Base-by-base conservation (phyloP, 2,113 vertebrate genomes). In the Colinus virginianus region DNA sequence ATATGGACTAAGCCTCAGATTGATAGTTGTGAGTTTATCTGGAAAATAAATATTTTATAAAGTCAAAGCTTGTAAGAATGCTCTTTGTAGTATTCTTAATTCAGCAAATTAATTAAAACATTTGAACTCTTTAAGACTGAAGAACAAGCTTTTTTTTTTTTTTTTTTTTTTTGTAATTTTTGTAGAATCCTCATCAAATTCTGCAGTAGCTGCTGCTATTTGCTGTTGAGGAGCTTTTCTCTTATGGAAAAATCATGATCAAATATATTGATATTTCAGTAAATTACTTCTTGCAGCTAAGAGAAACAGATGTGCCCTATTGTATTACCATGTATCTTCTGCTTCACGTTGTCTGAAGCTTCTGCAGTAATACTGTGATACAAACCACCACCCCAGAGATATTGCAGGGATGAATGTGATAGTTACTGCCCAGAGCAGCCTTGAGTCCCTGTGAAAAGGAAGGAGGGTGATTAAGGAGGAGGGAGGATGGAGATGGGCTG, bases 401-500 rank as follows among this genome's bases (percentile, higher is more conserved):
- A 42, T 22, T 5, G 18, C 20, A 17, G 16, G 9, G 20, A 48
- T 55, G 32, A 9, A n/a, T 0, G 0, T 7, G 81, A 1, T 20
- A 7, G 43, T 34, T 46, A 20, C 42, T 86, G 59, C 34, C 43
- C 30, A 43, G 25, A 34, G 32, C 75, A 87, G 42, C 30, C 30
- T 49, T 7, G 36, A 71, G 13, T 42, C 58, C 43, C 42, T 26
- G 3, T 13, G 51, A 30, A 42, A 3, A 10, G 30, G 7, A n/a
- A 34, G 21, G 6, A 14, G 45, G 30, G 40, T 9, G 1, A 5
- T 56, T 66, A 4, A 74, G 30, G 55, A 34, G 26, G 28, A 66
- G 63, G 28, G 9, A 45, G 13, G 6, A 2, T 23, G 23, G 23
- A 45, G 3, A 15, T 8, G 8, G 2, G 9, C 3, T 20, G 2